A percentile compares a stretch with the other conserved stretches of the same genome.
Conservation (phyloP, 2,888 invertebrate species). For the Calameuta pallipes region DNA sequence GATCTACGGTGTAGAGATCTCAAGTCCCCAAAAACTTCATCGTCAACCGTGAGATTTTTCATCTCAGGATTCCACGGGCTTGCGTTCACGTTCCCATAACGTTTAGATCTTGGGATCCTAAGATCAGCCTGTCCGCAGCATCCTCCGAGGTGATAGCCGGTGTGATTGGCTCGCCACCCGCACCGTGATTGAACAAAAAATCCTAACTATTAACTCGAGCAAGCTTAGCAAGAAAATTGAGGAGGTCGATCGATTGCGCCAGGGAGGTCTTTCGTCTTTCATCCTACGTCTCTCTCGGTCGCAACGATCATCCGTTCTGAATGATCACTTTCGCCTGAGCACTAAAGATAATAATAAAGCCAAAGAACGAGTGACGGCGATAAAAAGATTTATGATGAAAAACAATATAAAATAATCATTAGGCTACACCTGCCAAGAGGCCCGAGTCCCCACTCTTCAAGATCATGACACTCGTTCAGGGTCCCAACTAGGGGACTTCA, state of each 20-base stretch:
- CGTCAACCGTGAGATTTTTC: conserved; percentile 19
- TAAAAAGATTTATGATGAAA: too few relatives aligned
- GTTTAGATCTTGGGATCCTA: conserved; percentile 10
- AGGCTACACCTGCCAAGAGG: too few relatives aligned
- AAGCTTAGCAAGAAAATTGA: conserved; percentile 11
- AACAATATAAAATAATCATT: too few relatives aligned
- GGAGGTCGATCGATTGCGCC: neutral
- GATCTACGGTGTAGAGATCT: too few relatives aligned
- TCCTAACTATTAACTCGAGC: conserved; percentile 15
- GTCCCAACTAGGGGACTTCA: too few relatives aligned
- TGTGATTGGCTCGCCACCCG: conserved; percentile 17
- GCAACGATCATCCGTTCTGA: too few relatives aligned
- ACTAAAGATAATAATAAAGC: too few relatives aligned
- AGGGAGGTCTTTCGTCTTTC: neutral
- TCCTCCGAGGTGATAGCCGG: conserved; percentile 1
- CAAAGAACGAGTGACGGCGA: too few relatives aligned
- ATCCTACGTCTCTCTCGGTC: neutral
- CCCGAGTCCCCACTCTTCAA: too few relatives aligned
- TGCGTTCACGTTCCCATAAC: conserved; percentile 12
- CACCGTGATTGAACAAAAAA: conserved; percentile 22
- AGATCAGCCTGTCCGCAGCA: neutral
- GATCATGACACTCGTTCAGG: too few relatives aligned
- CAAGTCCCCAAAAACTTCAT: neutral
- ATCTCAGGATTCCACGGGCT: conserved; percentile 1
- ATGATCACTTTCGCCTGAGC: too few relatives aligned